These are phyloP conservation scores for Chelonus formosanus DNA, from an alignment of 2,888 invertebrate species.

Conservation along the genomic window DNA sequence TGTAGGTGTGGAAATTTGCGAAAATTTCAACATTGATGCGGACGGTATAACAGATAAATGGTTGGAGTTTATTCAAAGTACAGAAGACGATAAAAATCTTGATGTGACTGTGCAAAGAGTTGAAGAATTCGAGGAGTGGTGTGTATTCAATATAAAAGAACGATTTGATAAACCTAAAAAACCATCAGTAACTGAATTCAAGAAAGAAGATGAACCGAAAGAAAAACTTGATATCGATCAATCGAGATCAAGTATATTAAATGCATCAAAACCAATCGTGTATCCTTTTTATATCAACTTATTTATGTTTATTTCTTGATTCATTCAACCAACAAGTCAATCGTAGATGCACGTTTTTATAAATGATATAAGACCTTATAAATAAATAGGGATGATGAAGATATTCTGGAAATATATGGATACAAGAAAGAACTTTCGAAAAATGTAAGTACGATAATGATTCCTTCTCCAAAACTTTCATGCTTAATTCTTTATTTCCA, in stretches of 20 bases:
- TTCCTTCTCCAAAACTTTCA: too few species aligned
- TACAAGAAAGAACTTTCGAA: slow-evolving; percentile 38
- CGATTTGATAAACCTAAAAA: not conserved
- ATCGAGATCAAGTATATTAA: not conserved
- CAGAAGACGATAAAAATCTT: not conserved
- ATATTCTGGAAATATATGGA: slow-evolving; percentile 53
- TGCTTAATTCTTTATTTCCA: not conserved
- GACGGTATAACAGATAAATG: slow-evolving; percentile 56
- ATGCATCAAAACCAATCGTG: slow-evolving; percentile 32
- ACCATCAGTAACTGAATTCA: not conserved
- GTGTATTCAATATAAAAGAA: slow-evolving; percentile 36
- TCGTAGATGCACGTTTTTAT: too few species aligned
- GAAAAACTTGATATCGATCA: not conserved
- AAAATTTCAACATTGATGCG: slow-evolving; percentile 47
- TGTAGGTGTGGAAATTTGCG: slow-evolving; percentile 56
- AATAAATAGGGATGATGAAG: slow-evolving; percentile 36
- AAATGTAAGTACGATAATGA: slow-evolving; percentile 46
- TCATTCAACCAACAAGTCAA: too few species aligned
- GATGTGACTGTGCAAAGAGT: slow-evolving; percentile 12
- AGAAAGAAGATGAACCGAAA: not conserved
- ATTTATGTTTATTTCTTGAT: too few species aligned
- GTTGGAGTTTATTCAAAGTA: slow-evolving; percentile 51
- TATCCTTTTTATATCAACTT: slow-evolving; percentile 47
- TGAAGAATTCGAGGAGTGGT: slow-evolving; percentile 16
- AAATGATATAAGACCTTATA: slow-evolving; percentile 14